These are phyloP conservation scores for Diadema setosum DNA, from an alignment of 35 echinoderm and acorn worm genomes.

Conservation along the genomic window DNA sequence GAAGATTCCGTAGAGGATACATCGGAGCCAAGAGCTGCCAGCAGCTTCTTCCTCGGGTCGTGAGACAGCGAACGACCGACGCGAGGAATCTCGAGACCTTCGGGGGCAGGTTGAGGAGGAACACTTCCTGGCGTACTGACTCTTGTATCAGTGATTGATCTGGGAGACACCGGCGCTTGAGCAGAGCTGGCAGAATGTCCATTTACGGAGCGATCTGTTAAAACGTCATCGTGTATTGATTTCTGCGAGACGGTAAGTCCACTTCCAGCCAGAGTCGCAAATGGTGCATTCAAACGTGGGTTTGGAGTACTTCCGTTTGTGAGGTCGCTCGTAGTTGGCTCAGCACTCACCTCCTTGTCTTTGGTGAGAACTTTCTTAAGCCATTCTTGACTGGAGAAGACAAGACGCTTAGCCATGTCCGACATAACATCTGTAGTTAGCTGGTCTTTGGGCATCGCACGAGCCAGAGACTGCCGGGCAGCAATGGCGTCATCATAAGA, in stretches of 20 bases:
- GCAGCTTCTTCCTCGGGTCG: constrained; percentile 35
- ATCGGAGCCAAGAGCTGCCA: neutral
- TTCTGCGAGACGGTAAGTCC: too few relatives aligned
- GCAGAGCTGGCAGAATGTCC: neutral
- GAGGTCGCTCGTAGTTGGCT: too few relatives aligned
- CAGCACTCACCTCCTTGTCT: neutral
- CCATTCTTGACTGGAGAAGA: neutral
- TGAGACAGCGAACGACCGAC: constrained; percentile 4
- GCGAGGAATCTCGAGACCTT: neutral
- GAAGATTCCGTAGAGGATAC: neutral
- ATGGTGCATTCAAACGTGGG: too few relatives aligned
- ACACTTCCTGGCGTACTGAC: neutral
- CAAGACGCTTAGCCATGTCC: neutral
- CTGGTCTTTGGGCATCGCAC: neutral
- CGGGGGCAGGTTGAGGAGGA: neutral
- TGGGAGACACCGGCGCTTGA: neutral
- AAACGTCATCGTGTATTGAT: too few relatives aligned
- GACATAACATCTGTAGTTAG: neutral
- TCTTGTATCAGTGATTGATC: neutral
- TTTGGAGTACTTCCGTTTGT: too few relatives aligned
- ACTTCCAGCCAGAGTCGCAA: too few relatives aligned
- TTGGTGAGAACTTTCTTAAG: neutral
- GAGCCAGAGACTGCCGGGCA: neutral
- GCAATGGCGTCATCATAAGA: neutral
- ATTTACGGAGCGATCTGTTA: neutral